Base-by-base conservation (phyloP, 2,113 vertebrate genomes). In the Melanerpes formicivorus region DNA sequence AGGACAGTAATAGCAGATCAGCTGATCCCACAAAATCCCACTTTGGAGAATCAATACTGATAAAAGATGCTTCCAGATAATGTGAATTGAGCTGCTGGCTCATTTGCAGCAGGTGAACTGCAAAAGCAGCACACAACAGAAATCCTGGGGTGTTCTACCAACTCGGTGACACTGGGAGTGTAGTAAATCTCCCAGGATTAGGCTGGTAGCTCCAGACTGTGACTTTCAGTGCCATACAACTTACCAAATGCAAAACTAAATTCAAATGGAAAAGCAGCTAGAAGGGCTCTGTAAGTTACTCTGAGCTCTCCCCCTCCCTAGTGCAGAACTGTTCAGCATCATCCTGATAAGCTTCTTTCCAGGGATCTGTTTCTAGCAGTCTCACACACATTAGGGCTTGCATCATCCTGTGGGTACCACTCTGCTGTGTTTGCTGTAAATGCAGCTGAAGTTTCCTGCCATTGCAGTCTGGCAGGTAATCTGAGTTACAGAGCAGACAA, bases 131-230 rank as follows among this genome's bases (percentile, higher is more conserved):
- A 40, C 32, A 10, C 2, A 5, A 18, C 44, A 42, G 32, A 50
- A 63, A 77, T 12, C 29, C 44, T 23, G n/a, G 69, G 9, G 11
- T 37, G 50, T 42, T 73, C n/a, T 62, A 25, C 60, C 55, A 77
- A 2, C 6, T 58, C 4, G 0, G 14, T 10, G 12, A 42, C 14
- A 48, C 18, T 55, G 56, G 32, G 60, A 67, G 6, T 4, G 3
- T 14, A 34, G 5, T 3, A 52, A 30, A 34, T n/a, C 27, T 85
- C 21, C 42, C 42, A 26, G 71, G n/a, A 55, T 54, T 25, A 73
- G 56, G 34, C 69, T 59, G 2, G 1, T 14, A 82, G 62, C 60
- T 63, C 55, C 58, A 25, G 44, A 63, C 71, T 1, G 0, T 25
- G 11, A 22, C 16, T 62, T 30, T 30, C 55, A 59, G 42, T 21